These are phyloP conservation scores for Morinoia aosen DNA, from an alignment of 2,888 invertebrate genomes.

Conservation along the genomic window DNA sequence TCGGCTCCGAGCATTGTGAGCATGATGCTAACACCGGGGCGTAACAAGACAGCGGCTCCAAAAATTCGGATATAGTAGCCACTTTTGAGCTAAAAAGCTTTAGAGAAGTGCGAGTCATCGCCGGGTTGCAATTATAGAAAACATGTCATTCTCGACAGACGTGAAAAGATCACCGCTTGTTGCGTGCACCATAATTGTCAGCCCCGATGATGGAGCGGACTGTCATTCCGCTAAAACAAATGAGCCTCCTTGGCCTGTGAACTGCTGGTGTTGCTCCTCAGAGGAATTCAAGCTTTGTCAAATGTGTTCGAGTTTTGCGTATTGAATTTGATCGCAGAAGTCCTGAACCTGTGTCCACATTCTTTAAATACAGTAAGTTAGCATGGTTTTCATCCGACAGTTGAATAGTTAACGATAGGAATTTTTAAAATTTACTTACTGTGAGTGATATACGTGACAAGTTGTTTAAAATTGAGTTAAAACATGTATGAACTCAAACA, in stretches of 20 bases:
- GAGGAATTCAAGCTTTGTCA: not conserved
- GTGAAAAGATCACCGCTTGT: not conserved
- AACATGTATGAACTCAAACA: not conserved
- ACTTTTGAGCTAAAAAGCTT: not conserved
- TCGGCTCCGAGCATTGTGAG: not conserved
- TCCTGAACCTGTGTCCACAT: not conserved
- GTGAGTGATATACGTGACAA: not conserved
- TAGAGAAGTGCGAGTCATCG: not conserved
- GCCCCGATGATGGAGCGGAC: not conserved
- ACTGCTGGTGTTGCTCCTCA: not conserved
- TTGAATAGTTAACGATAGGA: not conserved
- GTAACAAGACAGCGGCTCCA: not conserved
- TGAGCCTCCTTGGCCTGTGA: slow-evolving; percentile 10
- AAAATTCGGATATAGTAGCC: not conserved
- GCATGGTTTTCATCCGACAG: not conserved
- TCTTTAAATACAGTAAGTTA: not conserved
- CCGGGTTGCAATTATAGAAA: not conserved
- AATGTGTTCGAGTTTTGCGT: not conserved
- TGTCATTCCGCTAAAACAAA: not conserved
- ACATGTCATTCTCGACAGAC: not conserved
- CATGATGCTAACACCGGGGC: not conserved
- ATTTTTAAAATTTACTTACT: not conserved
- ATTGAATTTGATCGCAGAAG: not conserved
- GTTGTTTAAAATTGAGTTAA: not conserved
- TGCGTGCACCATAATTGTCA: slow-evolving; percentile 3